Conservation (phyloP, 2,888 invertebrate genomes). For the Amphipyra tragopoginis region DNA sequence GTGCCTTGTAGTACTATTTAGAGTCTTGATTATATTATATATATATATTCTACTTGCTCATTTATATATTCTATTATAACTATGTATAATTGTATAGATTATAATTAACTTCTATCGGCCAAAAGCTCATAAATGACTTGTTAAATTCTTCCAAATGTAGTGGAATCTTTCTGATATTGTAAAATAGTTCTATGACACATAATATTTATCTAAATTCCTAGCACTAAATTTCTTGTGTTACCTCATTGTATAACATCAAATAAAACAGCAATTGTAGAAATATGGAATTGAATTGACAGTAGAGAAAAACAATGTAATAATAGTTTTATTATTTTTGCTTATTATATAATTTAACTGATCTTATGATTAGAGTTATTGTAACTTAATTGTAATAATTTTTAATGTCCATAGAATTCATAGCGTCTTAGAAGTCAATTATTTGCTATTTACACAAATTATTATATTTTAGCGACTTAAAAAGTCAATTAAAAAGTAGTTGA, state of each 20-base stretch:
- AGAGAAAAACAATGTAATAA: constrained; percentile 36
- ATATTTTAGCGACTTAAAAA: constrained; percentile 54
- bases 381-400: constrained; percentile 47
- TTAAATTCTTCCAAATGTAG: constrained; percentile 64
- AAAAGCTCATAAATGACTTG: constrained; percentile 49
- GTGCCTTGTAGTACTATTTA: constrained; percentile 70
- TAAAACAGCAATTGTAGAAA: constrained; percentile 50
- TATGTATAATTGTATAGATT: constrained; percentile 6
- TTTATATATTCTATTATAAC: constrained; percentile 20
- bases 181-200: constrained; percentile 46
- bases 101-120: constrained; percentile 25
- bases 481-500: constrained; percentile 58
- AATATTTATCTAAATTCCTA: constrained; percentile 47
- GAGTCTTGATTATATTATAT: constrained; percentile 35
- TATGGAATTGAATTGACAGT: constrained; percentile 56
- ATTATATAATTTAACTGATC: constrained; percentile 43
- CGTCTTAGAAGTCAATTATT: constrained; percentile 64
- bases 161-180: constrained; percentile 65
- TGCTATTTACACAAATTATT: constrained; percentile 49
- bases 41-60: constrained; percentile 38
- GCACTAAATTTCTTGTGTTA: constrained; percentile 35
- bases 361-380: constrained; percentile 51
- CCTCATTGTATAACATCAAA: constrained; percentile 40
- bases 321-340: constrained; percentile 34
- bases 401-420: constrained; percentile 55